Conservation (phyloP, 1,140 invertebrate genomes). For the Brachionus rotundiformis region DNA sequence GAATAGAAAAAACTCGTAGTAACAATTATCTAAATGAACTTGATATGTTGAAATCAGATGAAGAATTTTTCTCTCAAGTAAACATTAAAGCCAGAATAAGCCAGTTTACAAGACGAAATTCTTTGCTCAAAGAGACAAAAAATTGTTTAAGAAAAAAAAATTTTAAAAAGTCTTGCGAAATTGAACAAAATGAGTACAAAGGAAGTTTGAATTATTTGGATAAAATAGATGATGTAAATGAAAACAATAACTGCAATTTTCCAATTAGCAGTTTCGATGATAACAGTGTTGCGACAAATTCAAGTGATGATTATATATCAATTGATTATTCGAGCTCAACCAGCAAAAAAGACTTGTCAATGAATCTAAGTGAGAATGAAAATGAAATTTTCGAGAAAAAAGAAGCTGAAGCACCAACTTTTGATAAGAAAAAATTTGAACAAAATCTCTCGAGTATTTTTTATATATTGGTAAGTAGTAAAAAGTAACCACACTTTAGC, state of each 20-base stretch:
- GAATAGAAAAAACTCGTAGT: conserved; percentile 19
- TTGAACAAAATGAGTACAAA: not conserved
- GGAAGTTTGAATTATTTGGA: conserved; percentile 42
- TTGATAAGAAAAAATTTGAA: not conserved
- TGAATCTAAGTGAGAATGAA: not conserved
- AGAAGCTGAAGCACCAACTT: not conserved
- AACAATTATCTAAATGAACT: conserved; percentile 26
- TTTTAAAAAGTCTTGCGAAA: not conserved
- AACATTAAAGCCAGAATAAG: conserved; percentile 7
- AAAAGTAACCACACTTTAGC: too few species aligned
- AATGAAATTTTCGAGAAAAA: not conserved
- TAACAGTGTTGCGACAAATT: not conserved
- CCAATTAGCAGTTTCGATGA: not conserved
- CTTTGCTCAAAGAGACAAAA: conserved; percentile 9
- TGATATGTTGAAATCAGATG: not conserved
- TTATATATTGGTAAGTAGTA: not conserved
- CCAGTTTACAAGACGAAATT: conserved; percentile 12
- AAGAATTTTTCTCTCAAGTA: not conserved
- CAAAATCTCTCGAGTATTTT: not conserved
- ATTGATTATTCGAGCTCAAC: not conserved
- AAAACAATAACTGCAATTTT: not conserved
- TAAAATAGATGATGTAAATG: conserved; percentile 17
- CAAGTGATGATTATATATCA: conserved; percentile 6
- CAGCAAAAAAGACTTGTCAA: not conserved
- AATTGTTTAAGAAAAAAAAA: conserved; percentile 2